phyloP scores from a whole-genome alignment of 2,888 invertebrate species.

The Macroteleia sp. region DNA sequence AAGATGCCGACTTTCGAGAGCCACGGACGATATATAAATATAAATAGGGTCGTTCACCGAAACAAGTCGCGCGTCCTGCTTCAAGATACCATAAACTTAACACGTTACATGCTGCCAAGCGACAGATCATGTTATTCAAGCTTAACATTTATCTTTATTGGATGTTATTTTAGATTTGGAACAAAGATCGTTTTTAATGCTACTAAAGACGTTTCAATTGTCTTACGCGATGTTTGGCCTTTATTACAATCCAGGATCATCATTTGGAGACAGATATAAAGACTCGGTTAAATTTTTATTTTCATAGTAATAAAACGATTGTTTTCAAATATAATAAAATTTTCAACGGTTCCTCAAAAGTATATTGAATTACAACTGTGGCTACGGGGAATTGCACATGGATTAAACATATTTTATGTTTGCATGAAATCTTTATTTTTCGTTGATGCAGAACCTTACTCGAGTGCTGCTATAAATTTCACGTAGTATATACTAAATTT shows the following conservation, averaged over 20 bases:
- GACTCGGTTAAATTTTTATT: neutral
- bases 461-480: too few species aligned
- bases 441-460: too few species aligned
- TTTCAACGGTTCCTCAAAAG: too few species aligned
- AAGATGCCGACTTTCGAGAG: slow-evolving; percentile 68
- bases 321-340: too few species aligned
- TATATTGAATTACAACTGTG: too few species aligned
- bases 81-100: slow-evolving; percentile 63
- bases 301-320: neutral
- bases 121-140: slow-evolving; percentile 59
- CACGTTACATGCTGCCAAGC: slow-evolving; percentile 61
- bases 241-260: slow-evolving; percentile 34
- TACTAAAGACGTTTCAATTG: slow-evolving; percentile 42
- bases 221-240: slow-evolving; percentile 13
- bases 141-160: slow-evolving; percentile 63
- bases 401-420: too few species aligned
- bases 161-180: slow-evolving; percentile 57
- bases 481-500: too few species aligned
- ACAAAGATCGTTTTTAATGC: slow-evolving; percentile 33
- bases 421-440: too few species aligned
- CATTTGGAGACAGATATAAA: slow-evolving; percentile 29
- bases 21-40: slow-evolving; percentile 65
- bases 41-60: slow-evolving; percentile 76
- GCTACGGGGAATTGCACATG: too few species aligned
- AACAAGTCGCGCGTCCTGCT: slow-evolving; percentile 64